Conservation (phyloP, 2,888 invertebrate species). For the Elysia crispata region DNA sequence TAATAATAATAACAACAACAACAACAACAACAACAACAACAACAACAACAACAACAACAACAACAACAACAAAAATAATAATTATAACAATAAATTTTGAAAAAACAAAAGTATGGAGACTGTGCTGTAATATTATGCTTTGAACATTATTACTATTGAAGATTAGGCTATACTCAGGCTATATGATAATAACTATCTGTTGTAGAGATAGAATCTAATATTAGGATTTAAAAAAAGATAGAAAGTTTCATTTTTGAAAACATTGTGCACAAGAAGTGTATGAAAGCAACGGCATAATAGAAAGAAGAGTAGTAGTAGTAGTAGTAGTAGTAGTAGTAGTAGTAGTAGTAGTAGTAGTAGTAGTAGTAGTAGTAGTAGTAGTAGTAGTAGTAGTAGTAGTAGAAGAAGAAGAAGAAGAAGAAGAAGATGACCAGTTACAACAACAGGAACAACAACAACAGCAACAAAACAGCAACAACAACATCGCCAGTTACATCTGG, state of each 20-base stretch:
- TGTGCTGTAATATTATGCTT: too few relatives aligned
- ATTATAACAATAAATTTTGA: too few relatives aligned
- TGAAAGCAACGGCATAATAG: not conserved
- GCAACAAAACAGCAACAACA: too few relatives aligned
- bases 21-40: too few relatives aligned
- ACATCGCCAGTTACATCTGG: not conserved
- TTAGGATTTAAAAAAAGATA: not conserved
- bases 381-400: slow-evolving; percentile 38
- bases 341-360: slow-evolving; percentile 18
- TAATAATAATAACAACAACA: too few relatives aligned
- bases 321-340: slow-evolving; percentile 19
- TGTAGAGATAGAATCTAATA: too few relatives aligned
- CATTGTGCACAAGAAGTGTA: not conserved
- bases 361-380: slow-evolving; percentile 30
- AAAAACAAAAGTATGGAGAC: too few relatives aligned
- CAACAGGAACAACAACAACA: not conserved
- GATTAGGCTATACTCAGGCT: too few relatives aligned
- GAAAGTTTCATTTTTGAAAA: not conserved
- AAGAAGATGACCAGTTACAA: slow-evolving; percentile 6
- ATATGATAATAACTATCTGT: too few relatives aligned
- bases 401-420: slow-evolving; percentile 24
- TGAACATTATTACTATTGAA: too few relatives aligned
- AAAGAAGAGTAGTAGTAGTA: not conserved
- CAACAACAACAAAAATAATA: too few relatives aligned
- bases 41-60: too few relatives aligned